Conservation (phyloP, 2,113 vertebrate species). For the Petaurus breviceps region DNA sequence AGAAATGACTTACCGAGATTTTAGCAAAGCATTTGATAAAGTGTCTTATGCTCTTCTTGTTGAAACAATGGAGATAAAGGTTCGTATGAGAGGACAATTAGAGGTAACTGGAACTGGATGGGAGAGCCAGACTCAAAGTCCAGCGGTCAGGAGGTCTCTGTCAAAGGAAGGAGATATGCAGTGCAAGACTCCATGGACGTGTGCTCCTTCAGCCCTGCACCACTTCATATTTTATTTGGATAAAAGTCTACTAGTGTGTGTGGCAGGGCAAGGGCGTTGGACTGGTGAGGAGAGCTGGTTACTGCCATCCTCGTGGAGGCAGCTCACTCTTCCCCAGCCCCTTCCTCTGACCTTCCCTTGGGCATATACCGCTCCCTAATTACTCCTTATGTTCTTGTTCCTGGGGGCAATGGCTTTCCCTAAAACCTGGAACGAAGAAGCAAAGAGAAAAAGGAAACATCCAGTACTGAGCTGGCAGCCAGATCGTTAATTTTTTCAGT, state of each 20-base stretch:
- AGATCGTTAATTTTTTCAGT: not conserved
- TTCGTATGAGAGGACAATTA: not conserved
- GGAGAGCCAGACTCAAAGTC: not conserved
- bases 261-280: not conserved
- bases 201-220: not conserved
- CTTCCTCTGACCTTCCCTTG: not conserved
- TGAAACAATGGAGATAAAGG: not conserved
- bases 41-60: not conserved
- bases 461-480: not conserved
- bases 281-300: not conserved
- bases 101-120: not conserved
- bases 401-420: not conserved
- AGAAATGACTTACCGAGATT: not conserved
- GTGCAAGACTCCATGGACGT: not conserved
- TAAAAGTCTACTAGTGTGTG: not conserved
- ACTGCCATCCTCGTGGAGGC: not conserved
- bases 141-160: not conserved
- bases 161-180: not conserved
- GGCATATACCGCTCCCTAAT: not conserved
- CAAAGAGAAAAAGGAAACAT: not conserved
- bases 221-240: not conserved
- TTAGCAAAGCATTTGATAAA: not conserved
- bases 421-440: not conserved
- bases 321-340: not conserved
- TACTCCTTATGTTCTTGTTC: not conserved